Base-by-base conservation (phyloP, 2,797 vertebrate genomes). In the Ispidina lecontei region DNA sequence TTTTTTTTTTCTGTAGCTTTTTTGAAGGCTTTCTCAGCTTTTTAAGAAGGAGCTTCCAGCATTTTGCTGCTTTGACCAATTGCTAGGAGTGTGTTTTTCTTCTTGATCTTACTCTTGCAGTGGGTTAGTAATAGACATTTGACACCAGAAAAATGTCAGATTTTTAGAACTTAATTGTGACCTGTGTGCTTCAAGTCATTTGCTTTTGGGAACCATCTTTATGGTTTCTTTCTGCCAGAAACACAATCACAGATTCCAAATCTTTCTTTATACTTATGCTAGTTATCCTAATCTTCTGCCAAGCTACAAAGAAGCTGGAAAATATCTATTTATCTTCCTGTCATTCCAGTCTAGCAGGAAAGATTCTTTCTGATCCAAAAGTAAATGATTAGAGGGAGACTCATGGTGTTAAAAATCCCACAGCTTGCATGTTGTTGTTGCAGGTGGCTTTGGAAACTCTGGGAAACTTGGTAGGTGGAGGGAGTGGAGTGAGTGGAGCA, bases 361-460 rank as follows among this genome's bases (percentile, higher is more conserved):
- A 82, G 80, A 73, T 55, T 85, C 39, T 84, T 80, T 64, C 39
- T 84, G 44, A 84, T 95, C 95, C 91, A 86, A 79, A 89, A 88
- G 20, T 81, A 51, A 63, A 52, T 84, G 63, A 80, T 69, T 68
- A 62, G 44, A 78, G 41, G 63, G 39, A 94, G 74, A 37, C 56
- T 92, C 35, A 31, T 10, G 10, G 60, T 56, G 47, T 91, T 64
- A 87, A 77, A 91, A 94, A 67, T 88, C 86, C 91, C 93, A 78
- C 39, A 60, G 64, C 64, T 90, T 84, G 52, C 14, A 7, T 69
- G 59, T 22, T 93, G 83, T 79, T 94, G 52, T 86, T 93, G 88
- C 90, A 96, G 91, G 91, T 95, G 95, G 74, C 80, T 90, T 76
- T 75, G 68, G 77, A 73, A 88, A 82, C 77, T 64, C 86, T 94